Evolutionary conservation across 2,113 vertebrate genomes (phyloP).

Genomic region (Equus quagga): DNA sequence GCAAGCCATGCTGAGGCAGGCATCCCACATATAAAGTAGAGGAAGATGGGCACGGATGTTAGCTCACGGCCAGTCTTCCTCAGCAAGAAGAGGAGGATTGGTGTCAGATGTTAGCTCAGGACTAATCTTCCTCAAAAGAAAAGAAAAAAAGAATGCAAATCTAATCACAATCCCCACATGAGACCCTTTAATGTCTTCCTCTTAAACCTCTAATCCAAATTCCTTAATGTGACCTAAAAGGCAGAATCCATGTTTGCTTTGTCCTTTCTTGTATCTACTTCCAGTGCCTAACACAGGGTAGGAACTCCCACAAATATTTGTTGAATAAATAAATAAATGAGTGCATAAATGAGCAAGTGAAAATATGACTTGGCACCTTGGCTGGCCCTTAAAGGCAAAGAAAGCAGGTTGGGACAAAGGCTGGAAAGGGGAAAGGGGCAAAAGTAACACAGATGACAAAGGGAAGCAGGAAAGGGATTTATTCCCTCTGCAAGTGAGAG

Average conservation of each 20-base stretch:
- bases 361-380: not conserved
- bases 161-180: not conserved
- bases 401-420: not conserved
- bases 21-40: too few relatives aligned
- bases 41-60: too few relatives aligned
- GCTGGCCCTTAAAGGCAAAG: not conserved
- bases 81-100: too few relatives aligned
- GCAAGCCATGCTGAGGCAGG: too few relatives aligned
- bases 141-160: conserved; percentile 4
- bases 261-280: not conserved
- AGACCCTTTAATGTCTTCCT: not conserved
- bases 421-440: not conserved
- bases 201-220: not conserved
- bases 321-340: not conserved
- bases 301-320: not conserved
- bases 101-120: too few relatives aligned
- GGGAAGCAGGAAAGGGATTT: not conserved
- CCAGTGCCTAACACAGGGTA: not conserved
- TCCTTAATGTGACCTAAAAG: not conserved
- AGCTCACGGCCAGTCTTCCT: too few relatives aligned
- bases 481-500: not conserved
- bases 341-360: not conserved
- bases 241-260: not conserved
- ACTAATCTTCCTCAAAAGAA: too few relatives aligned
- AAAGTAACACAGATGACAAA: not conserved